Evolutionary conservation across 2,888 invertebrate species (phyloP).

Genomic region (Drepana falcataria): DNA sequence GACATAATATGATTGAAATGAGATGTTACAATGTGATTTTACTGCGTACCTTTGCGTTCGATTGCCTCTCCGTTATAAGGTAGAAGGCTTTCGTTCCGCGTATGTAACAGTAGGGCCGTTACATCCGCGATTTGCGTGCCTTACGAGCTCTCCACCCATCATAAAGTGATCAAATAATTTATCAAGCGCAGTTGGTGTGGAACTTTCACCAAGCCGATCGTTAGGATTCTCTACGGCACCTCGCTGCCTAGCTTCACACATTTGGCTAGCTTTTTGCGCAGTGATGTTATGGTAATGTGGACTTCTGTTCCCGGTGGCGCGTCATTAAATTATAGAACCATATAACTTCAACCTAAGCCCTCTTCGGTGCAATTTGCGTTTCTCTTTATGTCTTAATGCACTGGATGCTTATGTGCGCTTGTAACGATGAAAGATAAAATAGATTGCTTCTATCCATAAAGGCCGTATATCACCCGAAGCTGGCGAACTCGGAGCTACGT

Average conservation of each 20-base stretch:
- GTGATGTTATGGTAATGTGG: slow-evolving; percentile 53
- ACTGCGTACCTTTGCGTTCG: no score
- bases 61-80: slow-evolving; percentile 48
- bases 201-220: slow-evolving; percentile 60
- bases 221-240: slow-evolving; percentile 63
- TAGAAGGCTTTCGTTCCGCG: slow-evolving; percentile 40
- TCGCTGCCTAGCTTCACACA: slow-evolving; percentile 47
- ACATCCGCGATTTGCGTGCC: slow-evolving; percentile 50
- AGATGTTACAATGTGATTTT: slow-evolving; percentile 50
- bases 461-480: background rate
- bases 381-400: slow-evolving; percentile 1
- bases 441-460: background rate
- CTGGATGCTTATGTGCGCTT: background rate
- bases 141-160: slow-evolving; percentile 71
- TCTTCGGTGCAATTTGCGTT: background rate
- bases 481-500: background rate
- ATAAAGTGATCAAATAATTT: slow-evolving; percentile 76
- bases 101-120: slow-evolving; percentile 41
- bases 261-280: slow-evolving; percentile 59
- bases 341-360: slow-evolving; percentile 5
- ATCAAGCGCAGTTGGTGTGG: slow-evolving; percentile 53
- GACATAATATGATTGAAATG: slow-evolving; percentile 19
- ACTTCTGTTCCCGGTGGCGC: slow-evolving; percentile 45
- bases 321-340: slow-evolving; percentile 19
- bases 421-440: background rate